These are phyloP conservation scores for Rhombomys opimus DNA, from an alignment of 2,113 vertebrate species.

Conservation along the genomic window DNA sequence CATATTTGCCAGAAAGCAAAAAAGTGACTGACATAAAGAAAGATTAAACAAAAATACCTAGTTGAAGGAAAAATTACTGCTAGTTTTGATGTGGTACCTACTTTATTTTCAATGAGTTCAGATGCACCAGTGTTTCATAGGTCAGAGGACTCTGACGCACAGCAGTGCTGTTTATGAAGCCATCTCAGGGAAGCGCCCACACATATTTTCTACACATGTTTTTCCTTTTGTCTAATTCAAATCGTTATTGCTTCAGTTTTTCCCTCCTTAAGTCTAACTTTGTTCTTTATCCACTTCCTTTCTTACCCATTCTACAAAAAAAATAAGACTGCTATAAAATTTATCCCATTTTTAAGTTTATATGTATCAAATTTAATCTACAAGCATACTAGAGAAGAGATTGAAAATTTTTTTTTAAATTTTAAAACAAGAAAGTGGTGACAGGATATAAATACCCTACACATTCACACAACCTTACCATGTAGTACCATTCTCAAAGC, in stretches of 20 bases:
- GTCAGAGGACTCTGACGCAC: slow-evolving; percentile 79
- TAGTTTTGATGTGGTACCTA: slow-evolving; percentile 79
- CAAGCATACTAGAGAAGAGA: slow-evolving; percentile 4
- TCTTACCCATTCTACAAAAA: slow-evolving; percentile 34
- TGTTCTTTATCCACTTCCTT: slow-evolving; percentile 52
- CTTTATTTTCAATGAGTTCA: slow-evolving; percentile 80
- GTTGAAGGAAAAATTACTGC: slow-evolving; percentile 73
- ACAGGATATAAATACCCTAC: slow-evolving; percentile 2
- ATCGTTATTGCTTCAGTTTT: slow-evolving; percentile 69
- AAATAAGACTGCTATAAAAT: slow-evolving; percentile 2
- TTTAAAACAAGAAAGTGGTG: neutral
- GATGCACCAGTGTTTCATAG: slow-evolving; percentile 75
- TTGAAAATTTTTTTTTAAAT: neutral
- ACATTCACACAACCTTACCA: neutral
- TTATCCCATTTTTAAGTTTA: slow-evolving; percentile 35
- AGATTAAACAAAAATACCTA: slow-evolving; percentile 80
- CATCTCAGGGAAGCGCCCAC: slow-evolving; percentile 72
- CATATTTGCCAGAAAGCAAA: slow-evolving; percentile 61
- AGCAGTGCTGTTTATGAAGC: slow-evolving; percentile 78
- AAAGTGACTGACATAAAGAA: slow-evolving; percentile 70
- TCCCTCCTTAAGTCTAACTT: slow-evolving; percentile 57
- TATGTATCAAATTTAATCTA: slow-evolving; percentile 35
- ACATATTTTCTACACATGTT: slow-evolving; percentile 68
- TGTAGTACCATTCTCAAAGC: neutral
- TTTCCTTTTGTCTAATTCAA: slow-evolving; percentile 69